Base-by-base conservation (phyloP, 1,140 invertebrate species). In the Drosophila kohkoa region DNA sequence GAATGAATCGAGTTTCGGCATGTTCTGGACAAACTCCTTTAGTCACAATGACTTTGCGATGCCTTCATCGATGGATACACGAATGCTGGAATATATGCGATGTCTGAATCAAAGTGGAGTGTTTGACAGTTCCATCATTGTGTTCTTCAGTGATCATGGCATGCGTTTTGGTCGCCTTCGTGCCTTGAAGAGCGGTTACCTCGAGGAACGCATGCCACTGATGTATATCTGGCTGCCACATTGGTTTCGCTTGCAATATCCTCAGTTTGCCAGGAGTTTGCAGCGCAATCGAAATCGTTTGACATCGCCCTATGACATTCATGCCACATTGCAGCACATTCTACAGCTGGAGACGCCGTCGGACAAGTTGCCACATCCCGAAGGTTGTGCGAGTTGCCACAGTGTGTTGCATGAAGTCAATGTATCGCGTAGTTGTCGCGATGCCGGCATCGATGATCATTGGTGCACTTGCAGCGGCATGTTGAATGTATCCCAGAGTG, bases 91-190 rank as follows among this genome's bases (percentile, higher is more conserved):
- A 1, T 95, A 95, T 79, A 93, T 97, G 45, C 90, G 93, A 38
- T 90, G 93, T 3, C 76, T 97, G 35, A 93, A 95, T 15, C 77
- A 92, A 0, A 92, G 92, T 3, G 94, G 95, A 0, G 92, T 94
- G 7, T 91, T 96, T 63, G 94, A 96, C 28, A 94, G 95, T 51
- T 95, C 95, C 0, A 93, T 96, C 70, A 88, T 99, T 0, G 93
- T 99, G 10, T 94, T 99, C 25, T 93, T 98, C 74, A 98, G 97
- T 79, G 98, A 99, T 92, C 98, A 99, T 92, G 98, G 98, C 0
- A 96, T 98, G 88, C 92, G 98, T 20, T 99, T 96, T 93, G 98
- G 98, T 2, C 90, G 93, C 3, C 95, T 98, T 25, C 91, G 96
- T 11, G 92, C 94, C 51, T 52, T 92, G 20, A 45, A 76, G 79